A percentile compares a stretch with the other conserved stretches of the same genome.
Conservation (phyloP, 2,113 vertebrate genomes). For the Hystrix brachyura region DNA sequence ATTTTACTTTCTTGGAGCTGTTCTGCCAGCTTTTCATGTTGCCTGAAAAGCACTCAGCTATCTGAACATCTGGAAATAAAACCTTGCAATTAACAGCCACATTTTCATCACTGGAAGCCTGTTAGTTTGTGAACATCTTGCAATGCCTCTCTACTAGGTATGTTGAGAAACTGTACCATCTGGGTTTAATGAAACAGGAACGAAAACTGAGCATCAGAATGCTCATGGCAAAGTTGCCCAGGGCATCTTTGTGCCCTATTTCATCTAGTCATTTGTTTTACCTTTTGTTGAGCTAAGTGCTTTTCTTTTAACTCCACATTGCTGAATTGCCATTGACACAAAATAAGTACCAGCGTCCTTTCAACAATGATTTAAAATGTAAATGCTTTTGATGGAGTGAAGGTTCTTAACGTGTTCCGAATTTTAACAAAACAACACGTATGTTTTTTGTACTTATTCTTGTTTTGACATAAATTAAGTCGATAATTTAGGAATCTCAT, state of each 20-base stretch:
- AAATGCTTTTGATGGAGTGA: neutral
- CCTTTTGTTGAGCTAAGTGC: neutral
- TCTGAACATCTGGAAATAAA: constrained; percentile 86
- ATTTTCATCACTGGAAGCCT: constrained; percentile 80
- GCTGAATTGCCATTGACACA: neutral
- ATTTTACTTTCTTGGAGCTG: constrained; percentile 59
- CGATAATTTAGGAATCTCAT: neutral
- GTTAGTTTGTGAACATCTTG: constrained; percentile 68
- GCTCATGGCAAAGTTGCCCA: neutral
- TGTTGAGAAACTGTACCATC: constrained; percentile 53
- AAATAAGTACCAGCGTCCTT: neutral
- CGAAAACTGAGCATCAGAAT: neutral
- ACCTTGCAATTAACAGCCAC: constrained; percentile 82
- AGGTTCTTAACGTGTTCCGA: neutral
- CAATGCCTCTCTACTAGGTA: constrained; percentile 78
- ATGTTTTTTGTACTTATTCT: constrained; percentile 18
- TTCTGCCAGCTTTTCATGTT: constrained; percentile 68
- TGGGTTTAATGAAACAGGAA: constrained; percentile 69
- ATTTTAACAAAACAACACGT: neutral
- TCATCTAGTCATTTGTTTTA: neutral
- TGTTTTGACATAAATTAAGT: constrained; percentile 52
- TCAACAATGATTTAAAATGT: constrained; percentile 29
- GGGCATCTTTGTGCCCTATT: neutral
- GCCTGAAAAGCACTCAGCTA: constrained; percentile 80
- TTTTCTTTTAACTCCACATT: neutral